Percentiles rank a stretch among this genome's conserved stretches.
These are phyloP conservation scores for Hyaena hyaena DNA, from an alignment of 2,113 vertebrate genomes.

Conservation along the genomic window DNA sequence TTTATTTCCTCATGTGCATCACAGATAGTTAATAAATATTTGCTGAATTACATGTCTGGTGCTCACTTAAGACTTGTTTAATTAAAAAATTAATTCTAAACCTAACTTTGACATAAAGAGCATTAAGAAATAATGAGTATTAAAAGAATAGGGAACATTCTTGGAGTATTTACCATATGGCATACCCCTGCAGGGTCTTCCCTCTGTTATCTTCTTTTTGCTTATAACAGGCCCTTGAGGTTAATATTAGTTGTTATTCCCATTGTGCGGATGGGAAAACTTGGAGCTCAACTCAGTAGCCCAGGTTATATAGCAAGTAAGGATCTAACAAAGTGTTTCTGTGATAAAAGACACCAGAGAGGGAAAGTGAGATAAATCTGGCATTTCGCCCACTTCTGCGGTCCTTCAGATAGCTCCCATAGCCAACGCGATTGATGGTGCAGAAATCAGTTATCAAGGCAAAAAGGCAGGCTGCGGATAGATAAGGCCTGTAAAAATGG, in stretches of 20 bases:
- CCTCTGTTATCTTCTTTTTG: neutral
- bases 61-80: constrained; percentile 7
- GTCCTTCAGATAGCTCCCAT: constrained; percentile 44
- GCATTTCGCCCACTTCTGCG: neutral
- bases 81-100: constrained; percentile 44
- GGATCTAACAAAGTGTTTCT: constrained; percentile 14
- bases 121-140: neutral
- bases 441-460: constrained; percentile 75
- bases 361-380: constrained; percentile 20
- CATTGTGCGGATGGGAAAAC: constrained; percentile 10
- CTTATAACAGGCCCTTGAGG: neutral
- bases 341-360: constrained; percentile 55
- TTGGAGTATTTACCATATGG: neutral
- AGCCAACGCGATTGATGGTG: constrained; percentile 46
- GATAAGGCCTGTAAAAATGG: constrained; percentile 73
- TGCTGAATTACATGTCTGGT: constrained; percentile 14
- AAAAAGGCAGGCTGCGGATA: constrained; percentile 56
- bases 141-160: neutral
- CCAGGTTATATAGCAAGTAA: neutral
- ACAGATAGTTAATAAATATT: constrained; percentile 41
- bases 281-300: neutral
- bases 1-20: neutral
- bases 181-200: neutral
- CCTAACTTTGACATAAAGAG: constrained; percentile 6
- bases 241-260: neutral